These are phyloP conservation scores for Rhineura floridana DNA, from an alignment of 2,113 vertebrate genomes.

Conservation along the genomic window DNA sequence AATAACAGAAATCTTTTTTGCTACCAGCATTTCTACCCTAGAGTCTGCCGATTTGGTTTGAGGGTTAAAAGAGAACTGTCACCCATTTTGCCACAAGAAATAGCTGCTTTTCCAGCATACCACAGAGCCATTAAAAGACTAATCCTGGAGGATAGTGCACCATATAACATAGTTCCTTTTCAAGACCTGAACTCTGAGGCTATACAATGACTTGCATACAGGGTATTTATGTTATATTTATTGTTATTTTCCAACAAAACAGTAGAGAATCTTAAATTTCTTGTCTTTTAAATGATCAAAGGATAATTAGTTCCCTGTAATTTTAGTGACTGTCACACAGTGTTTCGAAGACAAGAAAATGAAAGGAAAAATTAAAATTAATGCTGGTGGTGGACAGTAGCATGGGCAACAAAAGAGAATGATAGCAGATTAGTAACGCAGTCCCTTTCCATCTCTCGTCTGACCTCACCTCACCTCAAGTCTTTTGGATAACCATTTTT, in stretches of 20 bases:
- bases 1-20: slow-evolving; percentile 29
- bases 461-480: background rate
- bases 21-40: slow-evolving; percentile 20
- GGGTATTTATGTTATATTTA: background rate
- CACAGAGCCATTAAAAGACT: slow-evolving; percentile 14
- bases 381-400: background rate
- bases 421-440: background rate
- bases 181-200: slow-evolving; percentile 38
- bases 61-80: background rate
- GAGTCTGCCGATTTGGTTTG: slow-evolving; percentile 26
- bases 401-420: background rate
- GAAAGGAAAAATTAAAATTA: background rate
- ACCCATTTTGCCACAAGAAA: background rate
- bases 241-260: background rate
- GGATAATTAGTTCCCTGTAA: background rate
- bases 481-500: too few relatives aligned
- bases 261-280: background rate
- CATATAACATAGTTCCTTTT: slow-evolving; percentile 55
- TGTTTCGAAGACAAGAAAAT: background rate
- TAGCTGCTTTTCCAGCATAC: slow-evolving; percentile 35
- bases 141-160: slow-evolving; percentile 58
- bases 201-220: slow-evolving; percentile 34
- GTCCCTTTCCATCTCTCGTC: background rate
- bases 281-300: background rate
- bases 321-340: background rate